Percentiles rank a stretch among this genome's conserved stretches.
Evolutionary conservation across 2,113 vertebrate species (phyloP).

Genomic region (Apteryx owenii): DNA sequence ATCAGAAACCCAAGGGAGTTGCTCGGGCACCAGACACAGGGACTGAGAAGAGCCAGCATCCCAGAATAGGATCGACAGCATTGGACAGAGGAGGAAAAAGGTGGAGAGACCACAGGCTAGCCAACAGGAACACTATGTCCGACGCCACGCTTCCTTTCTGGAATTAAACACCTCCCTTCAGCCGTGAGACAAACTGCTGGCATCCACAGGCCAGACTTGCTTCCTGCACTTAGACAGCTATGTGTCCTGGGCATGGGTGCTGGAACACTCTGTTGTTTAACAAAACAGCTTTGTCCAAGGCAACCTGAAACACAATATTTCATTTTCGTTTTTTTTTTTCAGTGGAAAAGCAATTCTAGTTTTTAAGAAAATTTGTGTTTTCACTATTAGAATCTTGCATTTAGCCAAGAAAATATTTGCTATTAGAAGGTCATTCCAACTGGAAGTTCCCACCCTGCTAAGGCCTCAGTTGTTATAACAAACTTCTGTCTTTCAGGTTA

Average conservation of each 20-base stretch:
- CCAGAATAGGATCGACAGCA: conserved; percentile 22
- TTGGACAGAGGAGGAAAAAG: background rate
- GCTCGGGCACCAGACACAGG: background rate
- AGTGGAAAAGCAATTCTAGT: conserved; percentile 37
- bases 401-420: conserved; percentile 50
- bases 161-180: conserved; percentile 19
- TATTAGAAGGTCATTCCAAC: background rate
- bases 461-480: background rate
- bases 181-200: conserved; percentile 6
- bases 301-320: conserved; percentile 19
- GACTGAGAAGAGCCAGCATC: background rate
- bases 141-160: background rate
- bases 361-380: conserved; percentile 38
- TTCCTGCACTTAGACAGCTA: background rate
- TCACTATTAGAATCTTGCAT: background rate
- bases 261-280: background rate
- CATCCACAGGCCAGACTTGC: background rate
- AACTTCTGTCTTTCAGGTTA: background rate
- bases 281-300: conserved; percentile 22
- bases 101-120: conserved; percentile 37
- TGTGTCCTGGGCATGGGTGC: background rate
- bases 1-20: conserved; percentile 1
- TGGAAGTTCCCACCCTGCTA: background rate
- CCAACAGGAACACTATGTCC: conserved; percentile 43
- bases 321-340: conserved; percentile 4